A percentile compares a stretch with the other conserved stretches of the same genome.
Conservation (phyloP, 2,888 invertebrate genomes). For the Rutpela maculata region DNA sequence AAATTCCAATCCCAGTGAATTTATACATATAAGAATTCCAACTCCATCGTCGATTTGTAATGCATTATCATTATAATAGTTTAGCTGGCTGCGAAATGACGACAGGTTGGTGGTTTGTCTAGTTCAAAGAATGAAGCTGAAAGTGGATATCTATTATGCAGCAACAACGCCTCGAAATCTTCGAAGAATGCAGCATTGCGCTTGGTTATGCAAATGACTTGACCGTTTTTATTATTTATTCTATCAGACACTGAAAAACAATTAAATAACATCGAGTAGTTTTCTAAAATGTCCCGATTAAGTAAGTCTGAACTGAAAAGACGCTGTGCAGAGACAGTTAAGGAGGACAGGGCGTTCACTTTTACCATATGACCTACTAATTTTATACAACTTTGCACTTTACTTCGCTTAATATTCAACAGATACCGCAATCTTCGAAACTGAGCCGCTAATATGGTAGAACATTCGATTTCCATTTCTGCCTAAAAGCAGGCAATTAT, state of each 20-base stretch:
- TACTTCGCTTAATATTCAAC: conserved; percentile 8
- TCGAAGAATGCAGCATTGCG: neutral
- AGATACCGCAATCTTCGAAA: neutral
- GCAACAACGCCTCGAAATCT: neutral
- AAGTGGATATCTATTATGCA: neutral
- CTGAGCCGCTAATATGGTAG: neutral
- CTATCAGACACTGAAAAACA: neutral
- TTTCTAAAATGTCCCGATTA: neutral
- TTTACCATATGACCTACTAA: conserved; percentile 40
- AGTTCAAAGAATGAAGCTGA: neutral
- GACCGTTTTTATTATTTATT: neutral
- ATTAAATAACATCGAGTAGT: neutral
- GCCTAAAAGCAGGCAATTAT: neutral
- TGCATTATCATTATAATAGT: conserved; percentile 1
- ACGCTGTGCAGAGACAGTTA: neutral
- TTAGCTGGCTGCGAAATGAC: neutral
- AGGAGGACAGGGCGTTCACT: conserved; percentile 35
- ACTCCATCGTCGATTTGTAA: neutral
- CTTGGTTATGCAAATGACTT: neutral
- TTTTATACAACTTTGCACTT: neutral
- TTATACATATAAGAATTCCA: conserved; percentile 2
- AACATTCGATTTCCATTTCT: neutral
- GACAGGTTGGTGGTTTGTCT: neutral
- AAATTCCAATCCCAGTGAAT: conserved; percentile 2
- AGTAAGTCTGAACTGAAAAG: neutral